Base-by-base conservation (phyloP, 2,797 vertebrate genomes). In the Hephaestus fuliginosus region DNA sequence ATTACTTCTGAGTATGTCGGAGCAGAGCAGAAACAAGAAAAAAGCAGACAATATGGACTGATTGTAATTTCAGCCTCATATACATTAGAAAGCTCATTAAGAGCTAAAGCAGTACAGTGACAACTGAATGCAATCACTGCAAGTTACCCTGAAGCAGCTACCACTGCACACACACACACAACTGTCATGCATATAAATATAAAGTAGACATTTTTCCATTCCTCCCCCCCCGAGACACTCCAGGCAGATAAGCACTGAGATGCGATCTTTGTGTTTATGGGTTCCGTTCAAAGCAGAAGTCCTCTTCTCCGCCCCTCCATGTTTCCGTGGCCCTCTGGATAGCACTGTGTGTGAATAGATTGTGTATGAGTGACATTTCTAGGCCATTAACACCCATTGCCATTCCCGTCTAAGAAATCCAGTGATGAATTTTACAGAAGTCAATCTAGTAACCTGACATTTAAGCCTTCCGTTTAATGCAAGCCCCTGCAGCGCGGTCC, bases 321-420 rank as follows among this genome's bases (percentile, higher is more conserved):
- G 71, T 74, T 74, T 85, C 64, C 20, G 36, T 28, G 52, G 79
- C 75, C 77, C 72, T 75, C 46, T 49, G 70, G 65, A 83, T 76
- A 71, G 70, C 65, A n/a, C 61, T 8, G 51, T 30, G 65, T 36
- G n/a, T 81, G 78, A 65, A 78, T 33, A 71, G 69, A 84, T 66
- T 79, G 72, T 22, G 51, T 14, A 69, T 80, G 89, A 91, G 68
- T 90, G 92, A 91, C 92, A 94, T 93, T 93, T 94, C 79, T 84
- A 22, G 84, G 74, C 84, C 83, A 90, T 91, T 92, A 91, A 86
- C 85, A 88, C 39, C 52, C 65, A 56, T 71, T 68, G 63, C 75
- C 73, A 25, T 49, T 60, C 55, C 36, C 30, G 14, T 64, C 67
- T 41, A 57, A 33, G 65, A 81, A 71, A 84, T 78, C 64, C 73